Evolutionary conservation across 2,888 invertebrate species (phyloP), one percentile per base, ranked within the genome.

Genomic region (Notodonta dromedarius): DNA sequence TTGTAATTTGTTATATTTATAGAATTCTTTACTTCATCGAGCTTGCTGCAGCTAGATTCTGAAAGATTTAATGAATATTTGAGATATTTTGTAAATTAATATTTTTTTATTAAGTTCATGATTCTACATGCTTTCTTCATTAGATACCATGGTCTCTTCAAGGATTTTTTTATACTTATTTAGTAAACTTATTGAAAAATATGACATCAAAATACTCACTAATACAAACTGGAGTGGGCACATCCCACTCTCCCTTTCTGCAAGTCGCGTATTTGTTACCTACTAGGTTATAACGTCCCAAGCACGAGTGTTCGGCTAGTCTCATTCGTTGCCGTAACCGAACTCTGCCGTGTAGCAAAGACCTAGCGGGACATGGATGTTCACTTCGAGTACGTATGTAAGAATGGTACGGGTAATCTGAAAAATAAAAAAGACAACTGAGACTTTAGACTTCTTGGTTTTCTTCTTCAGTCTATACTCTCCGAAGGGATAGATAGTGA

Each of bases 191-290:
- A 24, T 24, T 24, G 24, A 24, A 24, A 2, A 24, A 24, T 2
- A 24, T 24, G 24, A 24, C 24, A 24, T 46, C 13, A 46, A 46
- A 46, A 52, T 83, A 96, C 97, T 95, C 90, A 97, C 97, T 94
- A 74, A 96, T 95, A 87, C 97, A 97, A 53, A 95, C 94, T 0
- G 97, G 97, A 3, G 89, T 74, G 0, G 94, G 93, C 4, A 94
- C 94, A 67, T 96, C 96, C 98, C 97, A 98, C n/a, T 89, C 80
- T 0, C 96, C 96, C 46, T 94, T 86, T 39, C 94, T 86, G 80
- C 97, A 98, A 16, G 95, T 96, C 16, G 96, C 94, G 73, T 95
- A 96, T 74, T 91, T 94, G 70, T 96, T 95, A 0, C 97, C 97
- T 0, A 96, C 94, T 44, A 97, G 88, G 48, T 94, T 91, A 81